phyloP scores from a whole-genome alignment of 2,113 vertebrate species.

The Malurus alboscapulatus region DNA sequence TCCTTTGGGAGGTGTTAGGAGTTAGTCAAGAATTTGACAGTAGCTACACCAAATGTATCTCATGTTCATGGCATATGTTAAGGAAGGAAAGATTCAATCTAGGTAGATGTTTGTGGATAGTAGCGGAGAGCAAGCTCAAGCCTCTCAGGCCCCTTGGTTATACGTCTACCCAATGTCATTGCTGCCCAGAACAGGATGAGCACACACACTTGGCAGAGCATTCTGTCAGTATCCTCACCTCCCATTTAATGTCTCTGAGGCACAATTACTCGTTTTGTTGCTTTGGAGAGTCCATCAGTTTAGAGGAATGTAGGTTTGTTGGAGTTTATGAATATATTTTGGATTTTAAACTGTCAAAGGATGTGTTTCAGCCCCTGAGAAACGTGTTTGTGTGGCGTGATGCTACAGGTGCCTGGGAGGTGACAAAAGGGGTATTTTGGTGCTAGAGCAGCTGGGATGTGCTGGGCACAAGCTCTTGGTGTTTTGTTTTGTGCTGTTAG shows the following conservation, averaged over 20 bases:
- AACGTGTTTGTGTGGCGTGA: accelerated
- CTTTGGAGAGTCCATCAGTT: not conserved
- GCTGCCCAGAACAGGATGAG: not conserved
- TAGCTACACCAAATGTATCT: not conserved
- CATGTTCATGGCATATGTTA: not conserved
- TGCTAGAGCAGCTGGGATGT: not conserved
- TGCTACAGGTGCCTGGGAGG: not conserved
- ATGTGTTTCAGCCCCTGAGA: not conserved
- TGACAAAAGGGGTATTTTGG: not conserved
- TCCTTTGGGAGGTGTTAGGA: not conserved
- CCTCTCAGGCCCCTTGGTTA: not conserved
- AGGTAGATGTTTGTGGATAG: not conserved
- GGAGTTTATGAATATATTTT: not conserved
- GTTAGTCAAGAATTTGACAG: not conserved
- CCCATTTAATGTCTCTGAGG: not conserved
- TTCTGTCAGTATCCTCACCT: not conserved
- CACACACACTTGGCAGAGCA: not conserved
- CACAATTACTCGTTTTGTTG: not conserved
- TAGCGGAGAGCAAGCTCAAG: not conserved
- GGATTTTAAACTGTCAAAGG: not conserved
- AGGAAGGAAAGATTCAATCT: not conserved
- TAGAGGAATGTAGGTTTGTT: not conserved
- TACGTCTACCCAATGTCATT: accelerated
- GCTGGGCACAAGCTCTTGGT: not conserved
- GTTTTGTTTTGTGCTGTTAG: not conserved